A percentile compares a stretch with the other conserved stretches of the same genome.
These are phyloP conservation scores for Spinibarbus caldwelli DNA, from an alignment of 2,797 vertebrate species.

Conservation along the genomic window DNA sequence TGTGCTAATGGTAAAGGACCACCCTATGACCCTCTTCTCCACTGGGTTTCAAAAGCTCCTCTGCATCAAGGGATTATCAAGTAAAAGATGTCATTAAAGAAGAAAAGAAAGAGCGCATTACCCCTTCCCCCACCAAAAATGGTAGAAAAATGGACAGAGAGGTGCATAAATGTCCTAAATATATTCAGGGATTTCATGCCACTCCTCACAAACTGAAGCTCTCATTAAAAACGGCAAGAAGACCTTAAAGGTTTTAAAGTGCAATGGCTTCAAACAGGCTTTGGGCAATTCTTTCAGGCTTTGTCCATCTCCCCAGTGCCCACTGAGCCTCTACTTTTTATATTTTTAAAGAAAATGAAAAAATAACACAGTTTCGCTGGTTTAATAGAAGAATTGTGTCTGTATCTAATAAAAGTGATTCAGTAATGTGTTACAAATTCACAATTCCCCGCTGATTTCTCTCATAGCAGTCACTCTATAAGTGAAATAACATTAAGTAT, in stretches of 20 bases:
- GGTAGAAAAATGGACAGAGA: conserved; percentile 25
- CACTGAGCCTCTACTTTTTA: background rate
- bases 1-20: conserved; percentile 54
- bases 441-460: background rate
- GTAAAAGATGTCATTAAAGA: conserved; percentile 57
- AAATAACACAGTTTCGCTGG: conserved; percentile 26
- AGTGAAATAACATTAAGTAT: background rate
- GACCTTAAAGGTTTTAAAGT: conserved; percentile 47
- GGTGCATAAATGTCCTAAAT: conserved; percentile 25
- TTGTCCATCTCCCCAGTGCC: conserved; percentile 4
- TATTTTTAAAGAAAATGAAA: conserved; percentile 41
- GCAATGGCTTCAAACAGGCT: conserved; percentile 36
- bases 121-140: conserved; percentile 17
- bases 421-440: background rate
- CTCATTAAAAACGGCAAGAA: conserved; percentile 54
- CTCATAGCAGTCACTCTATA: background rate
- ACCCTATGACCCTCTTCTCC: conserved; percentile 22
- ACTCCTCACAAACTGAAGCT: conserved; percentile 36
- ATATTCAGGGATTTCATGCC: conserved; percentile 42
- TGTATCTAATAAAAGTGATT: conserved; percentile 15
- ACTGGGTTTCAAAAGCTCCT: conserved; percentile 42
- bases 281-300: conserved; percentile 39
- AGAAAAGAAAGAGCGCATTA: conserved; percentile 51
- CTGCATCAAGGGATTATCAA: conserved; percentile 58
- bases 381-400: conserved; percentile 11